Evolutionary conservation across 2,888 invertebrate species (phyloP), one percentile per base, ranked within the genome.

Genomic region (Drosophila eohydei): DNA sequence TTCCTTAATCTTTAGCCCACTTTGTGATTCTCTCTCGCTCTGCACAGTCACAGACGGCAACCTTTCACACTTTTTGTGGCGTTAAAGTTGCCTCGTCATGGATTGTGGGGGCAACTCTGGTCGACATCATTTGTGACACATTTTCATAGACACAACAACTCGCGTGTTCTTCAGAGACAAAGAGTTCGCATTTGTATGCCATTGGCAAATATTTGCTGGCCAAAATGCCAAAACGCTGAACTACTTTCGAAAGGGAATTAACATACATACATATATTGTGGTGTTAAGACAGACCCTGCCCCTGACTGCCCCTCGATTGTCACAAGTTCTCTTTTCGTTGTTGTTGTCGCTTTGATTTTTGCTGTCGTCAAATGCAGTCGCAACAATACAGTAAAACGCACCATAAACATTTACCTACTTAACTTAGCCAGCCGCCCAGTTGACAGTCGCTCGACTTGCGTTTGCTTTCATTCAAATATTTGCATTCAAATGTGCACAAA

Each of bases 121-220:
- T 62, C 57, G 38, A 30, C 60, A 74, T 52, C 61, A 69, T 75
- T 70, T 77, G 75, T 76, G 86, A 83, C 88, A 88, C 81, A 88
- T 83, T 88, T 80, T 83, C 62, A 83, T 63, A 80, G 77, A 70
- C 46, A 58, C 71, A 50, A 50, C 34, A 71, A 61, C 70, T 76
- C 60, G 77, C 80, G 40, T 68, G 77, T 75, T 77, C 79, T 74
- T 59, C 48, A 16, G 56, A 54, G 41, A 61, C 69, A 71, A 78
- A 75, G 72, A 63, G 55, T 46, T 58, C 32, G 75, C 74, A 87
- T 84, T 84, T 84, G 84, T 89, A 89, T 84, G 84, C 89, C 84
- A 84, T 56, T 72, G 71, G 67, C 81, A 86, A 80, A 59, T 71
- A 78, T 71, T 73, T 71, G 69, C 51, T 71, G 71, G 68, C 74